Evolutionary conservation across 2,113 vertebrate genomes (phyloP).

Genomic region (Sarotherodon lohbergeri): DNA sequence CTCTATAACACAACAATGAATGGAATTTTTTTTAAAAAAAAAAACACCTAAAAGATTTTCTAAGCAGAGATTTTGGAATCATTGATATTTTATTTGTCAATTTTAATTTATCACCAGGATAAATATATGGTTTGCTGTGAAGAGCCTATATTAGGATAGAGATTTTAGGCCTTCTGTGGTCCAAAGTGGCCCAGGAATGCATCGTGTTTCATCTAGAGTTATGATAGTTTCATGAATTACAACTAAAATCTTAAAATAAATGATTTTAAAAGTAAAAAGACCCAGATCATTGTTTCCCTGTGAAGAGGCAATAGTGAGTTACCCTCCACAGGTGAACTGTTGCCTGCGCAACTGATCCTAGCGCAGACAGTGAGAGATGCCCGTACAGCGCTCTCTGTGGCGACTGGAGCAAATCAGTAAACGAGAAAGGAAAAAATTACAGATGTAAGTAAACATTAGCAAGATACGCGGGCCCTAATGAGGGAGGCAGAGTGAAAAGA

Average conservation of each 20-base stretch:
- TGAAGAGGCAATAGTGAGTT: too few relatives aligned
- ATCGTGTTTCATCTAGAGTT: neutral
- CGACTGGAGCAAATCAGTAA: neutral
- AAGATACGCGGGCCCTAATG: too few relatives aligned
- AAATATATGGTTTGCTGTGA: accelerated
- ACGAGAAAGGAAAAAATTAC: neutral
- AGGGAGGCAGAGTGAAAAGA: too few relatives aligned
- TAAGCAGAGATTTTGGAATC: neutral
- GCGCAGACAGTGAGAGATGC: neutral
- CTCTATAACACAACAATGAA: neutral
- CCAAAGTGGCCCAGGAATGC: neutral
- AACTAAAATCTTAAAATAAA: neutral
- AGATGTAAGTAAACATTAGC: neutral
- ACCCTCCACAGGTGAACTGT: too few relatives aligned
- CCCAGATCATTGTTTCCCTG: too few relatives aligned
- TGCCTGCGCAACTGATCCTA: neutral
- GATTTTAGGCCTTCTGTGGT: neutral
- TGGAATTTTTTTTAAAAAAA: accelerated
- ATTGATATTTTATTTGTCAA: neutral
- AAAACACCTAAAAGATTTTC: neutral
- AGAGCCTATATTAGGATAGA: neutral
- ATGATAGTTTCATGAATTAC: neutral
- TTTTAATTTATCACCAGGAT: neutral
- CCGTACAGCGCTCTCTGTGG: neutral
- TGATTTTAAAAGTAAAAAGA: neutral